phyloP scores from a whole-genome alignment of 2,797 vertebrate genomes.

The Pipistrellus kuhlii region DNA sequence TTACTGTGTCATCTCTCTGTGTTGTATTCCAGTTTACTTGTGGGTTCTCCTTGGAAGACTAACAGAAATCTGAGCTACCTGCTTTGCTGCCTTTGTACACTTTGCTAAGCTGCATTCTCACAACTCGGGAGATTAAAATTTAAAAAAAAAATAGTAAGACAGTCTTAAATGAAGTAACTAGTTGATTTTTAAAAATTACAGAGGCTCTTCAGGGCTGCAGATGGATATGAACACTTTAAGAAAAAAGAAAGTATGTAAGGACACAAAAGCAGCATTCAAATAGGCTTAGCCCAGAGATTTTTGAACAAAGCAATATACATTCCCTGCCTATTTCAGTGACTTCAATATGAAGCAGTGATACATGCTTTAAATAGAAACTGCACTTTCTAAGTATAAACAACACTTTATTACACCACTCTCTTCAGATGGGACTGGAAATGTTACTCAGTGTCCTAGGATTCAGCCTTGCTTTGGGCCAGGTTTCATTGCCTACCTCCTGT shows the following conservation, averaged over 20 bases:
- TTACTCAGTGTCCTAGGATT: not conserved
- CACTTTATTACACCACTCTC: not conserved
- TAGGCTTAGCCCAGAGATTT: not conserved
- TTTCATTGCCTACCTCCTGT: not conserved
- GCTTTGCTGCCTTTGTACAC: conserved; percentile 70
- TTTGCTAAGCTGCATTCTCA: conserved; percentile 68
- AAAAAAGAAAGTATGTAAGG: conserved; percentile 55
- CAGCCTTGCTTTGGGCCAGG: not conserved
- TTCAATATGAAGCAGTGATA: not conserved
- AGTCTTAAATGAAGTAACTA: conserved; percentile 65
- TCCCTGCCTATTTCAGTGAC: not conserved
- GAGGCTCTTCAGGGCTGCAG: conserved; percentile 37
- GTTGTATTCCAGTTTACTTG: conserved; percentile 61
- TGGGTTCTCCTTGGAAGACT: conserved; percentile 74
- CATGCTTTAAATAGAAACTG: not conserved
- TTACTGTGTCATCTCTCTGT: conserved; percentile 70
- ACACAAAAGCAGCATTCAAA: conserved; percentile 20
- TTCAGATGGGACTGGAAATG: not conserved
- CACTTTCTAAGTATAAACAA: not conserved
- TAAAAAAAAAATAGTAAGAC: conserved; percentile 46
- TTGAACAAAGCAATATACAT: not conserved
- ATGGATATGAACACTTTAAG: conserved; percentile 19
- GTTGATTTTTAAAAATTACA: conserved; percentile 69
- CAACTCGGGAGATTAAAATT: conserved; percentile 71
- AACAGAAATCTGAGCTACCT: conserved; percentile 74